Base-by-base conservation (phyloP, 2,113 vertebrate species). In the Kryptolebias marmoratus region DNA sequence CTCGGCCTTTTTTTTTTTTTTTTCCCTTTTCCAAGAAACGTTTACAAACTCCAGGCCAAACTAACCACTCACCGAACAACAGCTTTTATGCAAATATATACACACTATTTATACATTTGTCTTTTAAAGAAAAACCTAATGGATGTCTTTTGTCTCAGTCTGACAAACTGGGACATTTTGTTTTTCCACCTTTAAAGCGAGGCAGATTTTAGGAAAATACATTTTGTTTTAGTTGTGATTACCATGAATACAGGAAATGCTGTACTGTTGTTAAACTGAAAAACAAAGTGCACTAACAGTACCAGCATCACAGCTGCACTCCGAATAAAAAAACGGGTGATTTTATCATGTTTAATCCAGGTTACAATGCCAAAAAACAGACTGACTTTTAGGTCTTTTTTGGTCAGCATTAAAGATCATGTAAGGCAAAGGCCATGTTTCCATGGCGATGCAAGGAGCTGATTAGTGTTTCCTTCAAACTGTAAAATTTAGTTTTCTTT, bases 81-180 rank as follows among this genome's bases (percentile, higher is more conserved):
- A 16, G 59, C 44, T 77, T 65, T 71, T 59, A 85, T 71, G 65
- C 57, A 83, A 78, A 84, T 82, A 82, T 77, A 84, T 74, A 77
- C 68, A 85, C 60, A 75, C 45, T 88, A 81, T 80, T 55, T 85
- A 86, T 84, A 89, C 16, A 45, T 67, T 59, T 73, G 45, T 75
- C 73, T 76, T 83, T 77, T 50, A 74, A 68, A 80, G 83, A 82
- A 75, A 63, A 12, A 36, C 54, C 59, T 13, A 36, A 10, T 18
- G 18, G 9, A 11, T 27, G 10, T 54, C 11, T 32, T 36, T 18
- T 36, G 8, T 58, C 62, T 64, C 52, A 63, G 54, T 76, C 67
- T 75, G 61, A 55, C 65, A 81, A 59, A 39, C 16, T 50, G 18
- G 16, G 16, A 50, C 49, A n/a, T 50, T 50, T 50, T 80, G 22